Evolutionary conservation across 2,797 vertebrate species (phyloP), one percentile per base, ranked within the genome.

Genomic region (Sebastes kiyomatsui): DNA sequence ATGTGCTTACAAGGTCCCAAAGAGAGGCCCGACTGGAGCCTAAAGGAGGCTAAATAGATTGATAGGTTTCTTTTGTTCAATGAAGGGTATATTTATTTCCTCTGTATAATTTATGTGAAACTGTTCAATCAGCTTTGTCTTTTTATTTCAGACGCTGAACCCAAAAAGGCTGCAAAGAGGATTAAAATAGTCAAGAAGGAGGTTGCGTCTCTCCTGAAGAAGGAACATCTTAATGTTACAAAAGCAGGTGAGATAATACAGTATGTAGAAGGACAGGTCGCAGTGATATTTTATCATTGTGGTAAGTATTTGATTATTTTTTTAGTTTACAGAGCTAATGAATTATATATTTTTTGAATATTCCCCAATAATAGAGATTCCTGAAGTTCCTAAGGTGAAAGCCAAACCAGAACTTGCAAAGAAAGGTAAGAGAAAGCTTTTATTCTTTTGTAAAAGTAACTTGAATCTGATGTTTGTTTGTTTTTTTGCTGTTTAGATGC

Each of bases 151-250:
- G 92, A 89, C 1, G 20, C 73, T 42, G 76, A 11, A 84, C 52
- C 60, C 28, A 72, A 78, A 78, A 87, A 32, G 70, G 7, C 72
- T 75, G 55, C 20, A 16, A 65, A 22, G 22, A 65, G 13, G 33
- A 38, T 65, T 16, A 65, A 65, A 42, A 1, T 10, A 42, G 33
- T 66, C 7, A 66, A 42, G 62, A 18, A 42, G 23, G 62, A 42
- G 35, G 62, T 66, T 38, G 13, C 22, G 14, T 65, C 86, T 14
- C 7, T 85, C 27, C 67, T 81, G 42, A 85, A 85, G 73, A 91
- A 72, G 72, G 75, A 90, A 58, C 87, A 84, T 10, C 2, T 77
- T 3, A 88, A 89, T 67, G 46, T 88, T 3, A 91, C 90, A 33
- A 83, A 90, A 81, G 8, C 74, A 75, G 83, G 90, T 85, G 25